Base-by-base conservation (phyloP, 2,888 invertebrate species). In the Pilophorus perplexus region DNA sequence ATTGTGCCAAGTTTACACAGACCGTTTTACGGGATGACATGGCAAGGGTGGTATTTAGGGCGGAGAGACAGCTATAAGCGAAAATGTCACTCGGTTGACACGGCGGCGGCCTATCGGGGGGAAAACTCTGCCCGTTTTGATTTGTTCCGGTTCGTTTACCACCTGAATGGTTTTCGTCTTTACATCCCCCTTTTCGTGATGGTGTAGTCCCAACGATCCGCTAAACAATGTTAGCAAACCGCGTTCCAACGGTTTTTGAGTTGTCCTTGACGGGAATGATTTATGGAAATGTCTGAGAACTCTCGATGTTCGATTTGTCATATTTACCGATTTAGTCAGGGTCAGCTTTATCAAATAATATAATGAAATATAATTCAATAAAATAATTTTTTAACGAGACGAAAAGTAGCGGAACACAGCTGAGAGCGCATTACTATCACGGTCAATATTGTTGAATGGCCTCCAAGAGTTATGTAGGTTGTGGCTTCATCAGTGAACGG, bases 91-190 rank as follows among this genome's bases (percentile, higher is more conserved):
- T 37, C 55, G 55, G 55, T 28, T 55, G 55, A 55, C 55, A 55
- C 55, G 37, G 55, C 52, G 28, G 52, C 55, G 18, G 55, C 55
- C 55, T 37, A 55, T 33, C 55, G 14, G 55, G 37, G 18, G 14
- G 52, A 28, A 52, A 18, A n/a, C 37, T 20, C 20, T 25, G 55
- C 16, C 55, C 55, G 55, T 55, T 55, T 52, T 55, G 55, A 55
- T 55, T 55, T 55, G 55, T 55, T 55, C 55, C 55, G 55, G 55
- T 55, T 55, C 55, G 55, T 55, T 55, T 55, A 37, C 20, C 20
- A 20, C 8, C 37, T 28, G 28, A 37, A 55, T 55, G 55, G 55
- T 55, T 55, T 55, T 44, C n/a, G 25, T 25, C 27, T 55, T 55
- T 37, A 18, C 38, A 42, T 42, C 42, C 5, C n/a, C 12, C 16